Evolutionary conservation across 2,888 invertebrate species (phyloP), one percentile per base, ranked within the genome.

Genomic region (Acrobasis suavella): DNA sequence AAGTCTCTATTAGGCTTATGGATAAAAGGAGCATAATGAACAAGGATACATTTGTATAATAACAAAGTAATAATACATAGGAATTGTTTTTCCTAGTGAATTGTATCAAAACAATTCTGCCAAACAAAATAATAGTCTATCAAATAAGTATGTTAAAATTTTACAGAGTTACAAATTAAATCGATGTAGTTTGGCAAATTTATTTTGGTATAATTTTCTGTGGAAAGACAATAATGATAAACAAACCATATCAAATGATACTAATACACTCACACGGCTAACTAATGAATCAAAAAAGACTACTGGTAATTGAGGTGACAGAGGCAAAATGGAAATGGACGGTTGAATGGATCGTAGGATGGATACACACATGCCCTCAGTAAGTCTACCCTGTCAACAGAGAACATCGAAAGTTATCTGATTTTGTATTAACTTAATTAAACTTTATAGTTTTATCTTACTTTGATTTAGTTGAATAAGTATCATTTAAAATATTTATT

Each of bases 271-370:
- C 80, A 86, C 84, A 86, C 77, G 78, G 75, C 83, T 83, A 86
- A 70, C 84, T 83, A 87, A 83, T 84, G 78, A 81, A 80, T 85
- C 86, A 87, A 88, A 88, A 86, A 87, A 86, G 87, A 87, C 87
- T 85, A 77, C 72, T 70, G 78, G 70, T 72, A 50, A 78, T 74
- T 80, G 85, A 80, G 77, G 76, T 78, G 73, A 75, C 72, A 70
- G 52, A 69, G 78, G 65, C 65, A 65, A 63, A 61, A 77, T 73
- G 74, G 80, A 78, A 82, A 76, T 73, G 73, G 68, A 70, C 72
- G 69, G 60, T 60, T 59, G n/a, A 67, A 65, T 67, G 80, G 80
- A 71, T 69, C 68, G 69, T 71, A 73, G 76, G 73, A 75, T 77
- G 77, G 75, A 75, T 66, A 65, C 72, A 76, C 76, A 72, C 85